These are phyloP conservation scores for Xestia c-nigrum DNA, from an alignment of 2,888 invertebrate genomes.

Conservation along the genomic window DNA sequence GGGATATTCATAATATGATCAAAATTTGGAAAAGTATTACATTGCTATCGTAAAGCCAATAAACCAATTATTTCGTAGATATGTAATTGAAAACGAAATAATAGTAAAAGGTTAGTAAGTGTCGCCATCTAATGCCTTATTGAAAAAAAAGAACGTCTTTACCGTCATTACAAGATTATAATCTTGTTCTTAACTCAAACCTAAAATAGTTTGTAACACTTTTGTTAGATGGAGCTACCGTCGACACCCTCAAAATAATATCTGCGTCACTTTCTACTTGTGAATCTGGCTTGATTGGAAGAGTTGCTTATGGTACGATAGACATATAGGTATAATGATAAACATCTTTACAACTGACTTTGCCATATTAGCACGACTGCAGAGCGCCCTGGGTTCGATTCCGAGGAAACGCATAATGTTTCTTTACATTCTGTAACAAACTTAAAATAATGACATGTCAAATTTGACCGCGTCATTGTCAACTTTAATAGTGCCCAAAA, in stretches of 20 bases:
- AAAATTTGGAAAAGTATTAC: no score
- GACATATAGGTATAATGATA: not conserved
- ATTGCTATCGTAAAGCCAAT: no score
- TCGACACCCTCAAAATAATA: not conserved
- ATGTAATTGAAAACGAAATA: not conserved
- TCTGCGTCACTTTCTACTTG: not conserved
- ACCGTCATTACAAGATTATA: constrained; percentile 17
- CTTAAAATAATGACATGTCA: not conserved
- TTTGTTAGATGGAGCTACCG: constrained; percentile 27
- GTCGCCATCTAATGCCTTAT: constrained; percentile 33
- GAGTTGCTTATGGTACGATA: not conserved
- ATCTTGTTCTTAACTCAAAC: constrained; percentile 20
- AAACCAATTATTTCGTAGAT: not conserved
- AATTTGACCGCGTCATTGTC: no score
- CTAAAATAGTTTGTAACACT: not conserved
- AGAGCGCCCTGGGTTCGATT: not conserved
- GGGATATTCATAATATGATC: not conserved
- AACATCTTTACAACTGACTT: not conserved
- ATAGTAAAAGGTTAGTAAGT: not conserved
- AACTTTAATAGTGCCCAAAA: no score
- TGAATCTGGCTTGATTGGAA: not conserved
- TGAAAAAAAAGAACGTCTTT: constrained; percentile 3
- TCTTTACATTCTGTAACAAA: not conserved
- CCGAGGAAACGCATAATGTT: not conserved
- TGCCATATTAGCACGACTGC: not conserved